phyloP scores from a whole-genome alignment of 2,888 invertebrate genomes.

The Philereme transversata region DNA sequence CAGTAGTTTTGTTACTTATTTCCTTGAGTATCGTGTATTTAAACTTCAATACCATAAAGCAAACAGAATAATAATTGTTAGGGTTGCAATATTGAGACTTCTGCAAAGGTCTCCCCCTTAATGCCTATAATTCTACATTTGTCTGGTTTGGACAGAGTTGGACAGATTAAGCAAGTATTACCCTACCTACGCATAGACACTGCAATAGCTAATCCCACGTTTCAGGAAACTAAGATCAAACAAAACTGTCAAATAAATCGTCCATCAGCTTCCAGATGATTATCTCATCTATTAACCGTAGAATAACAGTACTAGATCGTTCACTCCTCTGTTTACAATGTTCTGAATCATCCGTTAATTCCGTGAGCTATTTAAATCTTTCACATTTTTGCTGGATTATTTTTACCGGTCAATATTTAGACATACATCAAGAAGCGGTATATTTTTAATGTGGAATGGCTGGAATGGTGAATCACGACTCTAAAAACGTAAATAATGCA shows the following conservation, averaged over 20 bases:
- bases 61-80: too few relatives aligned
- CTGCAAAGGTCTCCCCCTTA: too few relatives aligned
- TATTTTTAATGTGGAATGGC: constrained; percentile 44
- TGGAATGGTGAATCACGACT: constrained; percentile 43
- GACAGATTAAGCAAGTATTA: too few relatives aligned
- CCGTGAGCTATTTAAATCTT: constrained; percentile 31
- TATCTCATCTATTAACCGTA: not conserved
- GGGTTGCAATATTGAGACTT: too few relatives aligned
- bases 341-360: constrained; percentile 31
- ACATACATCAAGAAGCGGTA: constrained; percentile 44
- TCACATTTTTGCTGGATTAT: constrained; percentile 34
- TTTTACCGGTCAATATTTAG: constrained; percentile 45
- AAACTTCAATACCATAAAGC: too few relatives aligned
- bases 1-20: too few relatives aligned
- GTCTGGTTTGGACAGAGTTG: too few relatives aligned
- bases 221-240: too few relatives aligned
- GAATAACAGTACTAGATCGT: not conserved
- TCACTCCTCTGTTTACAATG: constrained; percentile 8
- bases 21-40: too few relatives aligned
- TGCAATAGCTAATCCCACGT: too few relatives aligned
- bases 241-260: too few relatives aligned
- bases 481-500: constrained; percentile 18
- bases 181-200: not conserved
- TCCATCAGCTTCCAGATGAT: not conserved
- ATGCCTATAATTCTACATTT: too few relatives aligned